Evolutionary conservation across 1,140 invertebrate genomes (phyloP).

Genomic region (Araneus ventricosus): DNA sequence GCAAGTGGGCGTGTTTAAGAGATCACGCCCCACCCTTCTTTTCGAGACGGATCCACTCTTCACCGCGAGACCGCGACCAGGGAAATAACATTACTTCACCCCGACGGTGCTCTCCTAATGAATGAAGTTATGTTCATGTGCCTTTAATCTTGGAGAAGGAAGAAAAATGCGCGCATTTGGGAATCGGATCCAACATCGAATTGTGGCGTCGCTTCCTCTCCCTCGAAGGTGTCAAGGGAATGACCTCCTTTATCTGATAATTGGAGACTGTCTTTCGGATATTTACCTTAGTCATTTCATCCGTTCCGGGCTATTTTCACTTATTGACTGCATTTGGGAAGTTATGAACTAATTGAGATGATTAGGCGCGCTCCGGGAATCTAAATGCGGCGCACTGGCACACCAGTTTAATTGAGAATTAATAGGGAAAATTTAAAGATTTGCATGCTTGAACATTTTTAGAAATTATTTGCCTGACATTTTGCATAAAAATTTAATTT

Average conservation of each 20-base stretch:
- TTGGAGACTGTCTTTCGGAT: constrained; percentile 33
- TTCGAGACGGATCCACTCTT: constrained; percentile 15
- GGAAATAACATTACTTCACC: constrained; percentile 64
- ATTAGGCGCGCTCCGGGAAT: neutral
- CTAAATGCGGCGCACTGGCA: neutral
- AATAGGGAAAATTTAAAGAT: too few species aligned
- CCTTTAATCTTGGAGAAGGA: constrained; percentile 43
- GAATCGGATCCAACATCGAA: constrained; percentile 43
- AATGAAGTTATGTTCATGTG: constrained; percentile 71
- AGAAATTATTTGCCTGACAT: neutral
- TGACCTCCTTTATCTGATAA: constrained; percentile 22
- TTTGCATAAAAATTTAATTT: too few species aligned
- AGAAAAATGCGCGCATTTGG: constrained; percentile 41
- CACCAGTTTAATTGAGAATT: too few species aligned
- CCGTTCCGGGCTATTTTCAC: neutral
- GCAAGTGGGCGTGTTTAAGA: constrained; percentile 54
- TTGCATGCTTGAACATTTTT: neutral
- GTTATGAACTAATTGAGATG: neutral
- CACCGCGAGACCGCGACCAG: constrained; percentile 31
- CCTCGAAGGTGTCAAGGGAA: neutral
- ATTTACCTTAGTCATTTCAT: neutral
- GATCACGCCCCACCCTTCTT: constrained; percentile 28
- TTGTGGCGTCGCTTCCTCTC: neutral
- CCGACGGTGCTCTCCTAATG: constrained; percentile 51
- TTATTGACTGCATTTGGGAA: neutral